Base-by-base conservation (phyloP, 2,888 invertebrate genomes). In the Leptinotarsa rubiginosa region DNA sequence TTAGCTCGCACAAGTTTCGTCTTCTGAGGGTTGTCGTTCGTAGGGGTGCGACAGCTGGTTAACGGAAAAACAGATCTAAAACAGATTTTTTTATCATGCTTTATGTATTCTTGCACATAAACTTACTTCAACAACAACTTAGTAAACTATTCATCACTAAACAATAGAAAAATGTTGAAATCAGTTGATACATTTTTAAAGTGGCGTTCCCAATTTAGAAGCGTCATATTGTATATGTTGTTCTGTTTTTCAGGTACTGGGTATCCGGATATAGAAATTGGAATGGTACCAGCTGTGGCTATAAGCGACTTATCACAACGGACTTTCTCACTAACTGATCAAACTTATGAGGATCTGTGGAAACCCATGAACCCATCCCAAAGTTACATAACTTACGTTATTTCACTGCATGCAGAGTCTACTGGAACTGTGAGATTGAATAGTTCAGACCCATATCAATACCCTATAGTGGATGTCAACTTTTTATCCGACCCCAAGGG, bases 391-490 rank as follows among this genome's bases (percentile, higher is more conserved):
- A 65, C 80, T 4, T 80, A 79, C 65, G 71, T 79, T 16, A 71
- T 79, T 22, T 84, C 86, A 86, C 56, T 77, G 82, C 0, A 78
- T 86, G 18, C 77, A 5, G 66, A 77, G 47, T 81, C 81, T 1
- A 92, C 82, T 92, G 93, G 92, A 90, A 91, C 77, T 93, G 93
- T 85, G 90, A 91, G 75, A 69, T 78, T 77, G n/a, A 81, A 78
- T 66, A 79, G 74, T 64, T 80, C 75, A 12, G 73, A 79, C 64
- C 81, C 81, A 16, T 80, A 75, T 64, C 79, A 80, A 25, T 81
- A 80, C 64, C 93, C 94, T 0, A 81, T 90, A 20, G 92, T 94
- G 72, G 89, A 93, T 79, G 91, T 93, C 1, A 92, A 93, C 83
- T 94, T 93, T 81, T 88, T 93, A 69, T 90, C 91, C 0, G 77